These are phyloP conservation scores for Hyaena hyaena DNA, from an alignment of 2,113 vertebrate genomes.

Conservation along the genomic window DNA sequence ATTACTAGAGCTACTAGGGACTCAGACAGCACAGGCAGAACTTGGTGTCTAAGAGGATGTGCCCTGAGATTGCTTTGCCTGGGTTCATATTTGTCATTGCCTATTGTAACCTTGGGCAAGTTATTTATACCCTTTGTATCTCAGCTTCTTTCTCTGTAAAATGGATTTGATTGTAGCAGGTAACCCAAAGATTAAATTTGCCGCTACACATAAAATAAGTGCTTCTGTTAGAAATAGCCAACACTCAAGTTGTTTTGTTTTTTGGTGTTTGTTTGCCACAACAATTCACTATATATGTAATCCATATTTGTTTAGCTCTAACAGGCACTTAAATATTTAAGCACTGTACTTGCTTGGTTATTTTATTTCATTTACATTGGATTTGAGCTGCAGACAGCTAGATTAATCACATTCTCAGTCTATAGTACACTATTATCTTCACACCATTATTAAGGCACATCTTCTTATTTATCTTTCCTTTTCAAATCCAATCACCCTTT, in stretches of 20 bases:
- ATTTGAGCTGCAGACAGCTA: not conserved
- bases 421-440: not conserved
- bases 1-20: not conserved
- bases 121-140: not conserved
- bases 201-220: not conserved
- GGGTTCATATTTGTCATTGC: not conserved
- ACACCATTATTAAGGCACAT: not conserved
- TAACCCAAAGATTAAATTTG: not conserved
- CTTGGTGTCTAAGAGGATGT: not conserved
- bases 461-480: not conserved
- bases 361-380: not conserved
- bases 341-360: not conserved
- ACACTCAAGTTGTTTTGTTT: not conserved
- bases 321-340: not conserved
- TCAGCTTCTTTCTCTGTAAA: not conserved
- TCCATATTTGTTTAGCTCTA: not conserved
- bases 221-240: not conserved
- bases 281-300: not conserved
- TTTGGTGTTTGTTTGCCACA: not conserved
- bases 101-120: not conserved
- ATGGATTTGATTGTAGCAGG: not conserved
- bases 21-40: not conserved
- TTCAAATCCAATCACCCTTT: not conserved
- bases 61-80: not conserved
- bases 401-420: not conserved